These are phyloP conservation scores for Drosophila novamexicana DNA, from an alignment of 1,140 invertebrate species.

Conservation along the genomic window DNA sequence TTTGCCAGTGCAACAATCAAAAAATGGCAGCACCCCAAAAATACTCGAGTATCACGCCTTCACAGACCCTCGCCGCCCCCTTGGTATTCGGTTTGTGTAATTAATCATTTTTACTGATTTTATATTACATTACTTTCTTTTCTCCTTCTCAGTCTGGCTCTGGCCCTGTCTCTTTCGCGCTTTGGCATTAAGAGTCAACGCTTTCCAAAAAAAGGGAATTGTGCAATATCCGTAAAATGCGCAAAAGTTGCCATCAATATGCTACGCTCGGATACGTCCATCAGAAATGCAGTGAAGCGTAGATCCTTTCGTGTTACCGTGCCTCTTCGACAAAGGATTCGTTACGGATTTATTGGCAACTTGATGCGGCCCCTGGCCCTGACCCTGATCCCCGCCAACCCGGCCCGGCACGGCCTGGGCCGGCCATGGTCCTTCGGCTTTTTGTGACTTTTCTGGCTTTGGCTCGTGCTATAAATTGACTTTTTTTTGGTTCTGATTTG, in stretches of 20 bases:
- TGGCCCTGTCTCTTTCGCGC: not conserved
- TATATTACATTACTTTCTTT: slow-evolving; percentile 31
- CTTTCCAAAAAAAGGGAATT: slow-evolving; percentile 51
- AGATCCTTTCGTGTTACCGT: slow-evolving; percentile 73
- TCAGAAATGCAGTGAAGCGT: slow-evolving; percentile 81
- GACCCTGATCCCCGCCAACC: not conserved
- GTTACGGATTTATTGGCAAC: slow-evolving; percentile 81
- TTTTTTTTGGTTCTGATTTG: slow-evolving; percentile 60
- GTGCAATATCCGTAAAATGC: slow-evolving; percentile 83
- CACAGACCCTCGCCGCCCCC: slow-evolving; percentile 1
- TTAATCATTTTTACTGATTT: slow-evolving; percentile 73
- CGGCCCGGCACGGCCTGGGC: not conserved
- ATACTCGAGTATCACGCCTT: slow-evolving; percentile 14
- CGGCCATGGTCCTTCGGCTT: slow-evolving; percentile 13
- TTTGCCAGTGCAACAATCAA: slow-evolving; percentile 72
- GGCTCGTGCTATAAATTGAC: slow-evolving; percentile 77
- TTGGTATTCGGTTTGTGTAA: slow-evolving; percentile 48
- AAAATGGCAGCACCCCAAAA: slow-evolving; percentile 24
- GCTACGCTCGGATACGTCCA: slow-evolving; percentile 82
- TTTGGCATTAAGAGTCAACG: slow-evolving; percentile 46
- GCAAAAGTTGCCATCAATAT: slow-evolving; percentile 83
- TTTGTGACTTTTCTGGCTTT: slow-evolving; percentile 20
- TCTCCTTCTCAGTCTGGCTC: not conserved
- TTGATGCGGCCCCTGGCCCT: slow-evolving; percentile 44
- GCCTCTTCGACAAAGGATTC: slow-evolving; percentile 74